Conservation (phyloP, 1,140 invertebrate genomes). For the Caenorhabditis brenneri region DNA sequence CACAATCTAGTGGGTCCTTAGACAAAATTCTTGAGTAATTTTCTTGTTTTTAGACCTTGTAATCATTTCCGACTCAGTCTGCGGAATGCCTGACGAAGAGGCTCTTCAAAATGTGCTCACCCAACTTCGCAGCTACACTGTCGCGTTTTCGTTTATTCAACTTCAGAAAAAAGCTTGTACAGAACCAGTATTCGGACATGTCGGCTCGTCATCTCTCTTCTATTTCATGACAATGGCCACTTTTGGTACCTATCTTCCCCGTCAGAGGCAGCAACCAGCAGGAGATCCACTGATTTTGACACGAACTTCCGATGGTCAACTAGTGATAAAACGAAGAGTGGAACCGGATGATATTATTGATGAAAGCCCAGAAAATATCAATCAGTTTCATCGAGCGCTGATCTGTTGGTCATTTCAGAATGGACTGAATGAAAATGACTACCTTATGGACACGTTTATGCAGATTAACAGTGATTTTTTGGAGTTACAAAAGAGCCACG, state of each 20-base stretch:
- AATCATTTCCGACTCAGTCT: constrained; percentile 82
- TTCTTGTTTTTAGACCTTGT: constrained; percentile 76
- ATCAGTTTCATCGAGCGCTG: constrained; percentile 74
- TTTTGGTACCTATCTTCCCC: constrained; percentile 78
- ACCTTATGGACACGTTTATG: constrained; percentile 25
- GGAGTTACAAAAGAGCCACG: constrained; percentile 36
- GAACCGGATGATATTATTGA: background rate
- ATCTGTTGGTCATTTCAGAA: constrained; percentile 81
- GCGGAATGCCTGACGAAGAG: constrained; percentile 80
- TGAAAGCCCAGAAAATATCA: background rate
- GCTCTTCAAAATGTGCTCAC: constrained; percentile 80
- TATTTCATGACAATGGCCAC: constrained; percentile 82
- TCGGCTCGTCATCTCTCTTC: constrained; percentile 80
- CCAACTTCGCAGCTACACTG: constrained; percentile 80
- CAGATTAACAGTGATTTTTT: constrained; percentile 50
- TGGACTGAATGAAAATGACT: constrained; percentile 60
- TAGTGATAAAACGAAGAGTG: background rate
- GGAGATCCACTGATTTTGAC: constrained; percentile 53
- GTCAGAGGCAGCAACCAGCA: constrained; percentile 71
- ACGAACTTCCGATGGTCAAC: background rate
- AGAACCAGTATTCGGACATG: constrained; percentile 74
- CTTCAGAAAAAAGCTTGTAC: constrained; percentile 43
- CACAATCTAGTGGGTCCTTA: constrained; percentile 75
- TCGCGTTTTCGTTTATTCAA: constrained; percentile 80
- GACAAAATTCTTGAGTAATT: no score